Evolutionary conservation across 1,140 invertebrate genomes (phyloP), one percentile per base, ranked within the genome.

Genomic region (Drosophila jambulina): DNA sequence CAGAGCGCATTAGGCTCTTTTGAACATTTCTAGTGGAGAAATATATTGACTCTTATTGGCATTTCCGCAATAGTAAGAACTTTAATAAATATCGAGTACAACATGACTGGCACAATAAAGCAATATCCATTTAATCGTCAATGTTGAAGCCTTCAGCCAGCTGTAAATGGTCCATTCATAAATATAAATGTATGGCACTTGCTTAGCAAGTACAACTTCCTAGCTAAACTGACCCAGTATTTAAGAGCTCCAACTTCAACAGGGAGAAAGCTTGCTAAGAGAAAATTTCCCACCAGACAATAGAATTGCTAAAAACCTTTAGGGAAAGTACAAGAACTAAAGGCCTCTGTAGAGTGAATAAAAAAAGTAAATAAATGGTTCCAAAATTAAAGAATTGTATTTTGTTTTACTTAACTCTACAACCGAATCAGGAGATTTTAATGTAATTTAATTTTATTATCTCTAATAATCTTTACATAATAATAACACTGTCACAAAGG

Each of bases 171-270:
- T 58, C 48, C 65, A 81, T 77, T 82, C 65, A 71, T 59, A 61
- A 82, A 78, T 32, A 34, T 56, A 21, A 34, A 57, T 43, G 4
- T 9, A 43, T 54, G n/a, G 4, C 36, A 61, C 29, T 54, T 21
- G n/a, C 5, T 23, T 19, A 27, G 23, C 13, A 19, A 43, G 27
- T 5, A 23, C 51, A 57, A 80, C 60, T 67, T 76, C 72, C 78
- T 46, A 25, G 4, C 4, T 19, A 25, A 15, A 4, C 6, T 58
- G 29, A 62, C 49, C 69, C 69, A 67, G 61, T 83, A 76, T 79
- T 83, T 83, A 83, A 83, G 80, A 82, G 80, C n/a, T 0, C 0
- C 7, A 29, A 6, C 19, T n/a, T 34, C 4, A 12, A 27, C 36
- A 15, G 17, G 49, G 32, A 53, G 15, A 32, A 19, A 13, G 32